phyloP scores from a whole-genome alignment of 2,113 vertebrate species.

The Oreotrochilus melanogaster region DNA sequence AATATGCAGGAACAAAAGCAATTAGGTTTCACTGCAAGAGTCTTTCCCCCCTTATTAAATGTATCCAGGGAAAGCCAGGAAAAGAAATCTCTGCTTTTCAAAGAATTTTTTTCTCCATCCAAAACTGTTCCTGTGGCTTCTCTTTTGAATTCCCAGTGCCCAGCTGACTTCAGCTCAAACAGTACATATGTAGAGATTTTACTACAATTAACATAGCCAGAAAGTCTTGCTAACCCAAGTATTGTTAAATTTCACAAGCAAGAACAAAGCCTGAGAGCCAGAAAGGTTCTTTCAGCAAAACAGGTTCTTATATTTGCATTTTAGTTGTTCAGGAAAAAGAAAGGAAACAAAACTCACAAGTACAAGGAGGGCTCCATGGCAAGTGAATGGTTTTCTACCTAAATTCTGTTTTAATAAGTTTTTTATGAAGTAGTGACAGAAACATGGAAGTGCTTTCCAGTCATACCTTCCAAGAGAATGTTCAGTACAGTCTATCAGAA shows the following conservation, averaged over 20 bases:
- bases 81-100: neutral
- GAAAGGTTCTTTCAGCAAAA: neutral
- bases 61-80: neutral
- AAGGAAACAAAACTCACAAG: neutral
- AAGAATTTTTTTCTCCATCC: neutral
- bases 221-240: neutral
- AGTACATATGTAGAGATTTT: neutral
- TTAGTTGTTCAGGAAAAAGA: neutral
- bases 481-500: neutral
- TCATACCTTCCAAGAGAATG: neutral
- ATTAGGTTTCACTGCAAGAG: conserved; percentile 20
- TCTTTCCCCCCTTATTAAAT: conserved; percentile 17
- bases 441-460: neutral
- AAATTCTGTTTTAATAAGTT: neutral
- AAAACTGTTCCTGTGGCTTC: neutral
- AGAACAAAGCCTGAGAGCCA: neutral
- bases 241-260: neutral
- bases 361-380: neutral
- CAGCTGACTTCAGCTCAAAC: neutral
- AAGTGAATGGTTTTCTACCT: neutral
- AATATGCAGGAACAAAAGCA: conserved; percentile 34
- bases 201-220: neutral
- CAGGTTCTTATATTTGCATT: neutral
- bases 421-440: neutral
- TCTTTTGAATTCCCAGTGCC: neutral